Conservation (phyloP, 2,113 vertebrate genomes). For the Strix uralensis region DNA sequence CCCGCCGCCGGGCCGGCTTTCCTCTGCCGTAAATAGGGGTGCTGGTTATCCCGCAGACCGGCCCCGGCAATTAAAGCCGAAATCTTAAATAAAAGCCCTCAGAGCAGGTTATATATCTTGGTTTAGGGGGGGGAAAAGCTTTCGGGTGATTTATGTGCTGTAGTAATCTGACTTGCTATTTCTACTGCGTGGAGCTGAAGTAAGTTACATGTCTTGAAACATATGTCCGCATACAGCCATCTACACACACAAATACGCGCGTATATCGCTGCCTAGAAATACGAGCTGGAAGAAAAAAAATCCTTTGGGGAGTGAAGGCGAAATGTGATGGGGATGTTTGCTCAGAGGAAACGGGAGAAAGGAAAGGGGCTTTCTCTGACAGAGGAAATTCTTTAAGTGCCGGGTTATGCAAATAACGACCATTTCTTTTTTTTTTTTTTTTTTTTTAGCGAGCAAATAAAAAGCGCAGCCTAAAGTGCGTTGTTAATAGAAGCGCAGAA, state of each 20-base stretch:
- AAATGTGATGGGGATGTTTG: neutral
- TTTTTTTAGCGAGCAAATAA: neutral
- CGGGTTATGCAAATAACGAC: constrained; percentile 9
- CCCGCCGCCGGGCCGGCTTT: neutral
- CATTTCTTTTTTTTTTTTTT: neutral
- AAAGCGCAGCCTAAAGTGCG: neutral
- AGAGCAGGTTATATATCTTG: neutral
- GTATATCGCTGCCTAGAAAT: neutral
- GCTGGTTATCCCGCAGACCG: neutral
- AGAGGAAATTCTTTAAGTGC: constrained; percentile 6
- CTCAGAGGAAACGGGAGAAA: neutral
- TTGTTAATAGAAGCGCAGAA: neutral
- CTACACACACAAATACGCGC: neutral
- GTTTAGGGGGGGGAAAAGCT: neutral
- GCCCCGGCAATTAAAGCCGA: neutral
- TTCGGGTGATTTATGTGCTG: neutral
- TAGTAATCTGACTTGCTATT: constrained; percentile 16
- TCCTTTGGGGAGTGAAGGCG: neutral
- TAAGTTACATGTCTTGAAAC: neutral
- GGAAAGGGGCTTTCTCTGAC: constrained; percentile 21
- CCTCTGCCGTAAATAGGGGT: neutral
- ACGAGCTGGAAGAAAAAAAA: neutral
- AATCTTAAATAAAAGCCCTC: neutral
- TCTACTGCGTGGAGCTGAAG: neutral
- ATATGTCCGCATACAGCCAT: neutral